Evolutionary conservation across 2,888 invertebrate genomes (phyloP), one percentile per base, ranked within the genome.

Genomic region (Eupithecia inturbata): DNA sequence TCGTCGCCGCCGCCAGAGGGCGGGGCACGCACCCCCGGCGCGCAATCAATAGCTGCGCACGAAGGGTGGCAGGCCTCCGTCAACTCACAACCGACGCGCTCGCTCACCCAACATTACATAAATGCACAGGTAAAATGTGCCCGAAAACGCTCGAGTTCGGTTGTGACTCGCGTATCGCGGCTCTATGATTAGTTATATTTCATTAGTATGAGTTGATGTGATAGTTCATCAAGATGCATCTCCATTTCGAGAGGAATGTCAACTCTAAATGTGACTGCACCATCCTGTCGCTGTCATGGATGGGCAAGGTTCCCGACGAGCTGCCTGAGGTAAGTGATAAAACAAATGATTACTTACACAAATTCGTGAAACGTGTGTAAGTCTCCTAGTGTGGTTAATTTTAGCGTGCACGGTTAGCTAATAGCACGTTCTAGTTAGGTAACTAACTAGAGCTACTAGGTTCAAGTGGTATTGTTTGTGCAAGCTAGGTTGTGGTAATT

Each of bases 231-330:
- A 92, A 90, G 90, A 99, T 99, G 99, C 98, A 99, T 96, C 96
- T 99, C 88, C 98, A 99, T 95, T 98, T 99, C 92, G 99, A 99
- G 92, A 97, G 97, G 88, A 98, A 97, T 91, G 96, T 97, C 84
- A 98, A 98, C 91, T 98, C 98, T 83, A 97, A 98, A 95, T 98
- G 98, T 95, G 99, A 99, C 95, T 99, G 98, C 94, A 97, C 98
- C 84, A 97, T 99, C 88, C 95, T 98, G 86, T 98, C 98, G 84
- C 95, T 99, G 89, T 98, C 99, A 85, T 99, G 99, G 99, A 99
- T 99, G 99, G 99, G 99, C 81, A 98, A 99, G 95, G 98, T 99
- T 85, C 99, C 99, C 81, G 99, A 99, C 90, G 98, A 98, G 89
- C 95, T 98, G 84, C 98, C 98, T 60, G 98, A 98, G 97, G 98